These are phyloP conservation scores for Eilema sororculum DNA, from an alignment of 2,888 invertebrate species.

Conservation along the genomic window DNA sequence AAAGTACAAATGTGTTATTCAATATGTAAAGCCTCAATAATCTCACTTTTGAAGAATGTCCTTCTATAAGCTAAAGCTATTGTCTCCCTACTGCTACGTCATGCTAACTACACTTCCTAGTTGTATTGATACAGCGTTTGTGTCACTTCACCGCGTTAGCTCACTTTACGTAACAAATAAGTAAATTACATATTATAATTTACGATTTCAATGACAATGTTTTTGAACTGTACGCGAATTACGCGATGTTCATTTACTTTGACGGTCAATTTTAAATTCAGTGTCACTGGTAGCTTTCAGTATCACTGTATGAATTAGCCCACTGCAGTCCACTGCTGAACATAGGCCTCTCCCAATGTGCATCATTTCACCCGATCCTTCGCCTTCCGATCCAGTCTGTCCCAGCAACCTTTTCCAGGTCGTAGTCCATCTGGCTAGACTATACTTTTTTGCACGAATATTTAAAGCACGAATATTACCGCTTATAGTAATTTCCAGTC, in stretches of 20 bases:
- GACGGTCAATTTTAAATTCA: not conserved
- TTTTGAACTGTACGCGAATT: not conserved
- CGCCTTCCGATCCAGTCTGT: too few relatives aligned
- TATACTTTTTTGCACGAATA: too few relatives aligned
- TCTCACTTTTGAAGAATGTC: not conserved
- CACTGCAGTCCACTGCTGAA: too few relatives aligned
- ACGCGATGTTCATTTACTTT: not conserved
- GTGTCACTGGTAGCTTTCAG: not conserved
- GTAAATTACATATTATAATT: not conserved
- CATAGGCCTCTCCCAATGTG: too few relatives aligned
- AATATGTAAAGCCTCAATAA: too few relatives aligned
- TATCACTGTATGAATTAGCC: too few relatives aligned
- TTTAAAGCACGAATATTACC: too few relatives aligned
- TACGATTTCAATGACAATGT: not conserved
- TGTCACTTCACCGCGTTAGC: conserved; percentile 14
- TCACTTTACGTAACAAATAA: not conserved
- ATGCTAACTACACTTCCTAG: conserved; percentile 21
- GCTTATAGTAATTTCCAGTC: too few relatives aligned
- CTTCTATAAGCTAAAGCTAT: not conserved
- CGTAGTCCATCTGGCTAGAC: too few relatives aligned
- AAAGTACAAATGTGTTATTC: too few relatives aligned
- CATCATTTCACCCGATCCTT: too few relatives aligned
- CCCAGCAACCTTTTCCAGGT: too few relatives aligned
- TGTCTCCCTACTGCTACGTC: conserved; percentile 15
- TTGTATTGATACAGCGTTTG: conserved; percentile 17